phyloP scores from a whole-genome alignment of 2,113 vertebrate genomes.

The Sturnus vulgaris region DNA sequence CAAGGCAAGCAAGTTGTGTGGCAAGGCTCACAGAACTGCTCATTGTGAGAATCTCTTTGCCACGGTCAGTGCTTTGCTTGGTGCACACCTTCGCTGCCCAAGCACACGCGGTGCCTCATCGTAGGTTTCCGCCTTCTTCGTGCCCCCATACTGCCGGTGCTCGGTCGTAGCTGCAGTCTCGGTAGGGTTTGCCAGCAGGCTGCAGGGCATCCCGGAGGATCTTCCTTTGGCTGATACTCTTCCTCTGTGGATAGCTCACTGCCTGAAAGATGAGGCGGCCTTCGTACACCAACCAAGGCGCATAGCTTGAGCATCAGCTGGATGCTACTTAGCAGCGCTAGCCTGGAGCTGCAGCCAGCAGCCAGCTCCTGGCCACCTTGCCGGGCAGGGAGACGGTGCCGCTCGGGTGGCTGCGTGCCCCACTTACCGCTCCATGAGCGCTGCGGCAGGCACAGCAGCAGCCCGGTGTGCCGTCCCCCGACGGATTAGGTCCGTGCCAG shows the following conservation, averaged over 20 bases:
- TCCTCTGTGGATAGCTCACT: background rate
- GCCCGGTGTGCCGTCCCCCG: accelerated
- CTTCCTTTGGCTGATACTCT: background rate
- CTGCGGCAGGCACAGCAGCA: background rate
- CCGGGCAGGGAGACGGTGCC: background rate
- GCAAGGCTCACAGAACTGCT: background rate
- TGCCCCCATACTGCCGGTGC: background rate
- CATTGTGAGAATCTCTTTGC: background rate
- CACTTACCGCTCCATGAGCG: accelerated
- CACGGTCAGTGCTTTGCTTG: background rate
- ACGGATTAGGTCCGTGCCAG: background rate
- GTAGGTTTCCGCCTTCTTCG: background rate
- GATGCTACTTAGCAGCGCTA: background rate
- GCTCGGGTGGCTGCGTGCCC: accelerated
- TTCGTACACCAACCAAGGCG: background rate
- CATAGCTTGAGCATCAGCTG: background rate
- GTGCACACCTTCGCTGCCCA: background rate
- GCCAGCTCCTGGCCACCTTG: accelerated
- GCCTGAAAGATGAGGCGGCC: background rate
- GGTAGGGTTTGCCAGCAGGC: background rate
- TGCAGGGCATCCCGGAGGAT: background rate
- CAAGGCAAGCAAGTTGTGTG: background rate
- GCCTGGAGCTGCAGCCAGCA: background rate
- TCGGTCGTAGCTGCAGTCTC: background rate
- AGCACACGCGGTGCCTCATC: accelerated